A percentile compares a stretch with the other conserved stretches of the same genome.
Evolutionary conservation across 1,140 invertebrate genomes (phyloP).

Genomic region (Pomacea maculata): DNA sequence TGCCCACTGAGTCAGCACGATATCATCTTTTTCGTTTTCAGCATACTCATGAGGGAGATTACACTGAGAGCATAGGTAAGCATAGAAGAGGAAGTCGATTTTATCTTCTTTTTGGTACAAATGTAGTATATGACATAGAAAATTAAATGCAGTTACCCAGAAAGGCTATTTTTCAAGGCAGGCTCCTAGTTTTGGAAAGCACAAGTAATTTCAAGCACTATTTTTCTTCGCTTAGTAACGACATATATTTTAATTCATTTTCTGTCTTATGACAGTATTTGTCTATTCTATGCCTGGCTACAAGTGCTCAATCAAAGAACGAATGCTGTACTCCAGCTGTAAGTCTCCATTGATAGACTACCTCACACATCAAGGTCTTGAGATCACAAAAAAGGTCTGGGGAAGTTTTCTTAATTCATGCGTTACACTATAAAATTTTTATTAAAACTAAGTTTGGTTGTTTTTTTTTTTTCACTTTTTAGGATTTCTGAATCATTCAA

Average conservation of each 20-base stretch:
- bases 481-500: no score
- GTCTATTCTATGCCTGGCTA: conserved; percentile 98
- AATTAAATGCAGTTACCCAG: no score
- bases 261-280: conserved; percentile 78
- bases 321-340: conserved; percentile 98
- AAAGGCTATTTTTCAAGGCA: no score
- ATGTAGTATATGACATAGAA: no score
- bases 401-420: background rate
- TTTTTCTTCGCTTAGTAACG: no score
- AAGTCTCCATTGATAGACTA: conserved; percentile 86
- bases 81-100: background rate
- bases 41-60: conserved; percentile 92
- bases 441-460: background rate
- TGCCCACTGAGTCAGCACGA: conserved; percentile 85
- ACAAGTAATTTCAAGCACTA: no score
- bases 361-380: conserved; percentile 74
- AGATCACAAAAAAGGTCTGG: conserved; percentile 86
- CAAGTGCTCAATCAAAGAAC: conserved; percentile 90
- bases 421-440: background rate
- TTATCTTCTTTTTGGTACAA: no score
- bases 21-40: conserved; percentile 93
- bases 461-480: no score
- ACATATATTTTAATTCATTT: background rate
- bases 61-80: conserved; percentile 82
- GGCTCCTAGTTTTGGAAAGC: no score